These are phyloP conservation scores for Odontomachus brunneus DNA, from an alignment of 1,140 invertebrate genomes.

Conservation along the genomic window DNA sequence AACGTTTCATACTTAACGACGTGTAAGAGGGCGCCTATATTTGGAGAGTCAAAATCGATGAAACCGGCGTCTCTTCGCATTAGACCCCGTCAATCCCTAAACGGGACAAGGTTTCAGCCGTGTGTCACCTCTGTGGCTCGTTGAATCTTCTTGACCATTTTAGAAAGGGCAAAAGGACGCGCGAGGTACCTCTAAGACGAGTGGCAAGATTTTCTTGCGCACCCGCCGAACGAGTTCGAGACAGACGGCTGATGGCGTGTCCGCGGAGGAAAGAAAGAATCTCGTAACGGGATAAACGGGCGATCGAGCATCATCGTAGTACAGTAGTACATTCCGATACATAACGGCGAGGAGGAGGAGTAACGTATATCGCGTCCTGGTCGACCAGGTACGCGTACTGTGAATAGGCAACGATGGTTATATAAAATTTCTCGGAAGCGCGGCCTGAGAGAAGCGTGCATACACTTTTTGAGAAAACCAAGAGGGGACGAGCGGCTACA, in stretches of 20 bases:
- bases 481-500: conserved; percentile 14
- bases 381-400: conserved; percentile 30
- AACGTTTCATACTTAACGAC: background rate
- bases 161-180: conserved; percentile 65
- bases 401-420: conserved; percentile 61
- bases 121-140: conserved; percentile 28
- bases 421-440: conserved; percentile 70
- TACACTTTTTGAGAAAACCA: conserved; percentile 75
- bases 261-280: conserved; percentile 68
- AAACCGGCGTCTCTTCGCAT: background rate
- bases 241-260: conserved; percentile 36
- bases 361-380: background rate
- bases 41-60: background rate
- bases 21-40: background rate
- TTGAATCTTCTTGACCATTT: conserved; percentile 64
- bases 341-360: conserved; percentile 69
- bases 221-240: conserved; percentile 78
- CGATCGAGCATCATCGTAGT: conserved; percentile 61
- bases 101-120: conserved; percentile 3
- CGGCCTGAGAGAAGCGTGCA: conserved; percentile 66
- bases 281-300: conserved; percentile 76
- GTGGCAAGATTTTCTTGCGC: conserved; percentile 75
- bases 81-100: conserved; percentile 8
- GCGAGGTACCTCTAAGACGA: conserved; percentile 58
- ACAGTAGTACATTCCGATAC: conserved; percentile 70